phyloP scores from a whole-genome alignment of 2,888 invertebrate species.

The Rhodophaea formosa region DNA sequence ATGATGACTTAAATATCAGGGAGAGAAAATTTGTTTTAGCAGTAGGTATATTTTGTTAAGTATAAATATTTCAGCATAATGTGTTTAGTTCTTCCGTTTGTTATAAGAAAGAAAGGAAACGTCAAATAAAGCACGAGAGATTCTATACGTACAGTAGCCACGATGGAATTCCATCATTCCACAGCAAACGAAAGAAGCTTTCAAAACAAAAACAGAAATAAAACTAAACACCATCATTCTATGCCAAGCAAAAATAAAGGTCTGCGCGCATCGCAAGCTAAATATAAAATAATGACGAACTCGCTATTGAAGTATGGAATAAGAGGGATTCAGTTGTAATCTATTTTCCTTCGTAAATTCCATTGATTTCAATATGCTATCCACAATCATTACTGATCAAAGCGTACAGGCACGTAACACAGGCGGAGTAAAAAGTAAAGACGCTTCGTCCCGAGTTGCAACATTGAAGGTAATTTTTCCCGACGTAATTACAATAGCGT shows the following conservation, averaged over 20 bases:
- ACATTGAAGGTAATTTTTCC: background rate
- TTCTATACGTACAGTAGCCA: too few relatives aligned
- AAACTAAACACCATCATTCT: background rate
- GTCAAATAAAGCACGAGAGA: too few relatives aligned
- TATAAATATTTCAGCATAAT: too few relatives aligned
- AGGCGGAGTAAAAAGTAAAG: slow-evolving; percentile 4
- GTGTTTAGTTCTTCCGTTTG: too few relatives aligned
- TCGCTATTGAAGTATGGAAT: slow-evolving; percentile 28
- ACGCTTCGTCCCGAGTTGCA: background rate
- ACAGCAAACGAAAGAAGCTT: background rate
- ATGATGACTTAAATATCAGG: too few relatives aligned
- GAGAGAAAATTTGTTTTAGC: too few relatives aligned
- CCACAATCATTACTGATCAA: slow-evolving; percentile 16
- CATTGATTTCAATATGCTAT: slow-evolving; percentile 39
- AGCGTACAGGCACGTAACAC: slow-evolving; percentile 3
- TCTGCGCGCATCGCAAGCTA: background rate
- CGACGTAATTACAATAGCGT: too few relatives aligned
- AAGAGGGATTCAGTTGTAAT: slow-evolving; percentile 35
- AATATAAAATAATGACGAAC: slow-evolving; percentile 12
- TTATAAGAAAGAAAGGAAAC: too few relatives aligned
- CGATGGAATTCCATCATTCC: too few relatives aligned
- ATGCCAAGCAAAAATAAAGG: slow-evolving; percentile 20
- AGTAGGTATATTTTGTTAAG: too few relatives aligned
- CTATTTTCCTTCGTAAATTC: slow-evolving; percentile 22
- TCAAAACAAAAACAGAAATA: background rate